Percentiles rank a stretch among this genome's conserved stretches.
These are phyloP conservation scores for Umimayanthus kanabou DNA, from an alignment of 92 coral and sea anemone genomes.

Conservation along the genomic window DNA sequence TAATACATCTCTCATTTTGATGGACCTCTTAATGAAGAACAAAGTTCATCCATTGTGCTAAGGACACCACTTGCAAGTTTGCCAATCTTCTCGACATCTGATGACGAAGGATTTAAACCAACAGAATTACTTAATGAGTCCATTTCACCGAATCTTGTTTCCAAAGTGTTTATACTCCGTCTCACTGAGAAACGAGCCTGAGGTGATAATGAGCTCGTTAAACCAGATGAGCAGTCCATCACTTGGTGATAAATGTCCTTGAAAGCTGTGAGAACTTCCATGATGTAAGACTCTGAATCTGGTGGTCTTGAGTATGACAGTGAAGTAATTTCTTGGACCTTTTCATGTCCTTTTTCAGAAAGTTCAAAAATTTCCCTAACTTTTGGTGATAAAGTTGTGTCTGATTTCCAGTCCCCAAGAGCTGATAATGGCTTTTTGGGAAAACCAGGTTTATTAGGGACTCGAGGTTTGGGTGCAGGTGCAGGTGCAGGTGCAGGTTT, in stretches of 20 bases:
- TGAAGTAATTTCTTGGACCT: slow-evolving; percentile 62
- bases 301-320: slow-evolving; percentile 76
- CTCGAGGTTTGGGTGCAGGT: slow-evolving; percentile 73
- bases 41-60: slow-evolving; percentile 68
- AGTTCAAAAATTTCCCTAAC: slow-evolving; percentile 68
- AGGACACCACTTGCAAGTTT: slow-evolving; percentile 68
- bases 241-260: slow-evolving; percentile 64
- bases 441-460: slow-evolving; percentile 73
- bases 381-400: slow-evolving; percentile 64
- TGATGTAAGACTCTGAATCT: slow-evolving; percentile 59
- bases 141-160: slow-evolving; percentile 73
- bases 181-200: slow-evolving; percentile 85
- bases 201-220: slow-evolving; percentile 81
- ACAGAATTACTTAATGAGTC: slow-evolving; percentile 73
- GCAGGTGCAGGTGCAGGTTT: slow-evolving; percentile 51
- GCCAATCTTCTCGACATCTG: slow-evolving; percentile 77
- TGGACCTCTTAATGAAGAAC: slow-evolving; percentile 62
- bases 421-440: slow-evolving; percentile 56
- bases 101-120: slow-evolving; percentile 67
- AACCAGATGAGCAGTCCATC: slow-evolving; percentile 72
- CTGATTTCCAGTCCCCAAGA: slow-evolving; percentile 46
- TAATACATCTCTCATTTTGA: slow-evolving; percentile 43
- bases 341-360: slow-evolving; percentile 61
- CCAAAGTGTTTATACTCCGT: slow-evolving; percentile 76
- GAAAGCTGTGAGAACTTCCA: slow-evolving; percentile 60